A percentile compares a stretch with the other conserved stretches of the same genome.
Conservation (phyloP, 2,113 vertebrate species). For the Cervus canadensis region DNA sequence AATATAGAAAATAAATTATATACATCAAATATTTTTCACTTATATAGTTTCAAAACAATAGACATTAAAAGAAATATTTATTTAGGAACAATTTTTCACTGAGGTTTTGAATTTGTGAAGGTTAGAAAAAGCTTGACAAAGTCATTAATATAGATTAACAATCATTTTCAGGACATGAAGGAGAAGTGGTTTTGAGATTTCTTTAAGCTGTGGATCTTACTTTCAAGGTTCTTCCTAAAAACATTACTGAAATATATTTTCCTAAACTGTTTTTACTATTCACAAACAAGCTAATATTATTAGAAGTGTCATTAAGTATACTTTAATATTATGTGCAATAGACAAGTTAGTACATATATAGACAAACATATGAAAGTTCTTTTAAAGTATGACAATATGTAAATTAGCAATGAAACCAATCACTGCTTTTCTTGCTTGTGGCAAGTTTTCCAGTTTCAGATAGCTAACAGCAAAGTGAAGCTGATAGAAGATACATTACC, state of each 20-base stretch:
- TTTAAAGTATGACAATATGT: neutral
- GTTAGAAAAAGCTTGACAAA: neutral
- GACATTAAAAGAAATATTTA: neutral
- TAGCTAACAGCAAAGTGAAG: neutral
- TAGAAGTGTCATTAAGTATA: neutral
- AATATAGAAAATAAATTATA: neutral
- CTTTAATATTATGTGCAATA: neutral
- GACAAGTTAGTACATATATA: neutral
- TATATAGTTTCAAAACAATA: neutral
- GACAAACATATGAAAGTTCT: neutral
- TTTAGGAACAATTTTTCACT: neutral
- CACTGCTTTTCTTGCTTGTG: neutral
- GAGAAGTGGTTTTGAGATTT: neutral
- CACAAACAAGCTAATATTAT: neutral
- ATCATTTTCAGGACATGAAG: neutral
- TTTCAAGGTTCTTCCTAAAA: neutral
- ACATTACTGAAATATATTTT: neutral
- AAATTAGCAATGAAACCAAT: neutral
- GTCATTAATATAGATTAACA: neutral
- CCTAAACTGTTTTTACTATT: neutral
- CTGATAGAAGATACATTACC: neutral
- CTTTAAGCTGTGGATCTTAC: neutral
- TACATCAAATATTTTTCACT: neutral
- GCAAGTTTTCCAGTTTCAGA: neutral
- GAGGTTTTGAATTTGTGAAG: neutral